Conservation (phyloP, 2,888 invertebrate species). For the Cryptosula pallasiana region DNA sequence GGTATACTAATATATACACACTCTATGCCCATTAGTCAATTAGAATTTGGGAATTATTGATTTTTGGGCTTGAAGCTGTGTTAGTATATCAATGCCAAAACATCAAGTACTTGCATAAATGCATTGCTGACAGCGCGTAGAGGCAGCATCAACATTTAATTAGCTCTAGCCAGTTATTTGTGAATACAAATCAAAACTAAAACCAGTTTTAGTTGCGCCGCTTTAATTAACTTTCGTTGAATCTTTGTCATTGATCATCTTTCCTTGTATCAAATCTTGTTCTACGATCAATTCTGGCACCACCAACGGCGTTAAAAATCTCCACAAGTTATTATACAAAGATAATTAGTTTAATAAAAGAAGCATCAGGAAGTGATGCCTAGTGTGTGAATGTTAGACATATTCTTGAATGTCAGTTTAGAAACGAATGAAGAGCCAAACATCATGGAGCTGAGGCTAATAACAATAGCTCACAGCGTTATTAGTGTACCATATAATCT, state of each 20-base stretch:
- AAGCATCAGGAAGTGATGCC: not conserved
- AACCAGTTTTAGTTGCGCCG: too few species aligned
- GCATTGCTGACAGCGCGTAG: slow-evolving; percentile 15
- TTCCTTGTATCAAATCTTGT: too few species aligned
- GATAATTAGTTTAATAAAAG: not conserved
- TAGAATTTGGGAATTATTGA: slow-evolving; percentile 25
- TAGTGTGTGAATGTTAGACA: too few species aligned
- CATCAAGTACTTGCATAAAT: slow-evolving; percentile 24
- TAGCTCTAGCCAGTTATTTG: not conserved
- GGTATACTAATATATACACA: slow-evolving; percentile 18
- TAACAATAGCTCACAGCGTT: not conserved
- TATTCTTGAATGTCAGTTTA: too few species aligned
- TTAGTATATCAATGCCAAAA: slow-evolving; percentile 25
- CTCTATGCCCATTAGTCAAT: slow-evolving; percentile 17
- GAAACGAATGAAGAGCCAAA: not conserved
- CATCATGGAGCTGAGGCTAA: not conserved
- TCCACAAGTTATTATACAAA: too few species aligned
- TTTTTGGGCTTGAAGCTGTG: slow-evolving; percentile 20
- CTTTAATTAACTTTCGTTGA: not conserved
- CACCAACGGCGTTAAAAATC: too few species aligned
- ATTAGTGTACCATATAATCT: not conserved
- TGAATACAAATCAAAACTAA: too few species aligned
- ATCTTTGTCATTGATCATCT: not conserved
- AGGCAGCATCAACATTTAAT: slow-evolving; percentile 18
- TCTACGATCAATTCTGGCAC: too few species aligned